Evolutionary conservation across 1,140 invertebrate genomes (phyloP), one percentile per base, ranked within the genome.

Genomic region (Lanistes nyassanus): DNA sequence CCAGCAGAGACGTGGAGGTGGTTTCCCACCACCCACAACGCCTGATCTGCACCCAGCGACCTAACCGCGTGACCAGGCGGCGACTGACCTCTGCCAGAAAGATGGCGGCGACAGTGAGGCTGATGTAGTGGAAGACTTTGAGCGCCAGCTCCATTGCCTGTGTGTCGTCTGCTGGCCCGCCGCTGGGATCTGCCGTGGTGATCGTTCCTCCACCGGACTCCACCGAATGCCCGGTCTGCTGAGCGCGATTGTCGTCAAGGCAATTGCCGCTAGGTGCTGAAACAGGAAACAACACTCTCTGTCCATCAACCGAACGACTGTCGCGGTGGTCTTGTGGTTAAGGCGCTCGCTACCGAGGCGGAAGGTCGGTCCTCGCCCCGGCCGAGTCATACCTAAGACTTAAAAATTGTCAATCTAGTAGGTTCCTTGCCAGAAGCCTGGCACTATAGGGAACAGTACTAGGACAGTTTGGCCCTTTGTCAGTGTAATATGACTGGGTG

Each of bases 61-160:
- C 56, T 26, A 9, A 60, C 3, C 23, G n/a, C 2, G 56, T 3
- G 56, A 2, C 23, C 23, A 60, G n/a, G n/a, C 23, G 9, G 56
- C 21, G 26, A 58, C 39, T 62, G 11, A 78, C 77, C 77, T 78
- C 77, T 2, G 71, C 11, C 1, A 71, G 37, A 39, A 78, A 78
- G 34, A 78, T 7, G 16, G 39, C 73, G 11, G 77, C 77, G 23
- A 78, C 66, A 34, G 34, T 42, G 31, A 78, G 53, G 55, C 77
- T 78, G 29, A 47, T 78, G 66, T 75, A 75, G 26, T 69, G 67
- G 56, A 78, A 78, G 36, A 78, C 72, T 21, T 21, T 55, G 36
- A 68, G 34, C 65, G 68, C 55, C 7, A 68, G 21, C 21, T 74
- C 47, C 76, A 77, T n/a, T 0, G 29, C 39, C 19, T 65, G 23